Conservation (phyloP, 2,797 vertebrate species). For the Aythya fuligula region DNA sequence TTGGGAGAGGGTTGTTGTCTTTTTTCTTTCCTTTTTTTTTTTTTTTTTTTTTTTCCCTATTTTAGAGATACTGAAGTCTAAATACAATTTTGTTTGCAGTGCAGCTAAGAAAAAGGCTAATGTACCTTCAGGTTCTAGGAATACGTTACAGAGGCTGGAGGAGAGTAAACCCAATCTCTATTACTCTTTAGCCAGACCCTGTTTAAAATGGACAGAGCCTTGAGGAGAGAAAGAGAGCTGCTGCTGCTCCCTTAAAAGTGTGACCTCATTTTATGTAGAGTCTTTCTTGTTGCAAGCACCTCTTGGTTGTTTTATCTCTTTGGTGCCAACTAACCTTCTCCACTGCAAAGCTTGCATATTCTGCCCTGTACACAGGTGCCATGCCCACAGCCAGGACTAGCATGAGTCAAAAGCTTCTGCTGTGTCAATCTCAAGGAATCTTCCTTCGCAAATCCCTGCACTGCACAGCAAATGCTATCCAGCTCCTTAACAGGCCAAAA, state of each 20-base stretch:
- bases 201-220: background rate
- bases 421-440: background rate
- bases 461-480: constrained; percentile 17
- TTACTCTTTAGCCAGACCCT: background rate
- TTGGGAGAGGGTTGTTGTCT: background rate
- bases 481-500: constrained; percentile 11
- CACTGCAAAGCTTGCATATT: background rate
- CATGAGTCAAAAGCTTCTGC: constrained; percentile 23
- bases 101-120: background rate
- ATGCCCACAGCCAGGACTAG: background rate
- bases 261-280: fast-evolving
- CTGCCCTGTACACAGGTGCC: background rate
- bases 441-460: background rate
- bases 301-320: background rate
- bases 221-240: background rate
- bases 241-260: background rate
- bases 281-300: background rate
- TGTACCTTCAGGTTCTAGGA: background rate
- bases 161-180: background rate
- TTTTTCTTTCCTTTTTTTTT: background rate
- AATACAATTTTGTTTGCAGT: background rate
- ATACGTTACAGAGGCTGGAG: too few relatives aligned
- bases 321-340: background rate
- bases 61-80: background rate
- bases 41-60: background rate